phyloP scores from a whole-genome alignment of 2,113 vertebrate genomes.

The Paraplagusia blochii region DNA sequence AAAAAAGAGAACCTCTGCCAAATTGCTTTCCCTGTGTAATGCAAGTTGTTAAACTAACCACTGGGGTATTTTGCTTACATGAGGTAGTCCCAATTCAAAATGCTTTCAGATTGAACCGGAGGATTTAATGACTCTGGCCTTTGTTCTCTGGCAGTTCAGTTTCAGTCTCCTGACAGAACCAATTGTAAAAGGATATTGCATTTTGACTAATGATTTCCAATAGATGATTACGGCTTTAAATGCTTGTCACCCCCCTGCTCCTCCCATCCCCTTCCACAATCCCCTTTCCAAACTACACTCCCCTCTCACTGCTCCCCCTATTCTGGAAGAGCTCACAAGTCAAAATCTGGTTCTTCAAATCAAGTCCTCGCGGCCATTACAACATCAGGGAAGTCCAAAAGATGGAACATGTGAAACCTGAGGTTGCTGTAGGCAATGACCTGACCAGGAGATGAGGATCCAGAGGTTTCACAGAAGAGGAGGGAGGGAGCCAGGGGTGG shows the following conservation, averaged over 20 bases:
- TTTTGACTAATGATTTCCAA: slow-evolving; percentile 72
- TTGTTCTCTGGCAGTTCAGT: slow-evolving; percentile 57
- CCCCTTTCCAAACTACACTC: slow-evolving; percentile 14
- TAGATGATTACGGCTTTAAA: slow-evolving; percentile 60
- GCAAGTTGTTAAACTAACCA: slow-evolving; percentile 62
- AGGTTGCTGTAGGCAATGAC: slow-evolving; percentile 25
- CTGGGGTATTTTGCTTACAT: slow-evolving; percentile 66
- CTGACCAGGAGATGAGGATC: slow-evolving; percentile 54
- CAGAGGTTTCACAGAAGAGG: slow-evolving; percentile 17
- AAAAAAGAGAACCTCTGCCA: slow-evolving; percentile 41
- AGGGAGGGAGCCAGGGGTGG: too few species aligned
- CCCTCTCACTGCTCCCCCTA: slow-evolving; percentile 23
- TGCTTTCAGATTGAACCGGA: slow-evolving; percentile 55
- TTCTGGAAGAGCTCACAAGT: slow-evolving; percentile 20
- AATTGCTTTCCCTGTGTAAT: slow-evolving; percentile 60
- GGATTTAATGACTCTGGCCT: slow-evolving; percentile 64
- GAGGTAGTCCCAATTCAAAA: slow-evolving; percentile 62
- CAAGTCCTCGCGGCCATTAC: slow-evolving; percentile 11
- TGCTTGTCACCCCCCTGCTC: slow-evolving; percentile 14
- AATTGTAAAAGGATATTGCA: slow-evolving; percentile 71
- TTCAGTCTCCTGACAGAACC: slow-evolving; percentile 56
- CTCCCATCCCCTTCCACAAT: too few species aligned
- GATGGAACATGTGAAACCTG: slow-evolving; percentile 31
- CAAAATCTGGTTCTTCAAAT: slow-evolving; percentile 43
- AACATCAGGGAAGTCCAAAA: slow-evolving; percentile 9